These are phyloP conservation scores for Rhincodon typus DNA, from an alignment of 2,797 vertebrate genomes.

Conservation along the genomic window DNA sequence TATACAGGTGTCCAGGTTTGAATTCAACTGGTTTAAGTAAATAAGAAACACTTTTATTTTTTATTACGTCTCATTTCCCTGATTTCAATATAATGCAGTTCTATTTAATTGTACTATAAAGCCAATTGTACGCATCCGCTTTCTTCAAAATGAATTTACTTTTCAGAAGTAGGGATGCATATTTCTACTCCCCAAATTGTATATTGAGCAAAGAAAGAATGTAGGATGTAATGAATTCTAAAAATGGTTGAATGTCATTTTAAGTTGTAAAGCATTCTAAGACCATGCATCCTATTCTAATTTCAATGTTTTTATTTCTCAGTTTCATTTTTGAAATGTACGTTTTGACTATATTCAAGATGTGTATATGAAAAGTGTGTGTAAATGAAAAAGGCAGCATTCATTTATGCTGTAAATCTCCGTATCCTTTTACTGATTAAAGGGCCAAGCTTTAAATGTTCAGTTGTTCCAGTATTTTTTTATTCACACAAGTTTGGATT, in stretches of 20 bases:
- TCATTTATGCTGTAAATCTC: constrained; percentile 30
- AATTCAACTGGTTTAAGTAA: neutral
- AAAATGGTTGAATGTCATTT: neutral
- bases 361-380: constrained; percentile 21
- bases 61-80: too few species aligned
- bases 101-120: neutral
- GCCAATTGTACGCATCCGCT: neutral
- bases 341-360: neutral
- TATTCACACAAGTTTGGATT: neutral
- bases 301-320: neutral
- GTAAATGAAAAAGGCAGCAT: constrained; percentile 16
- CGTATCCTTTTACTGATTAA: constrained; percentile 28
- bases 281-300: neutral
- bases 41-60: neutral
- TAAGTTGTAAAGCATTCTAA: neutral
- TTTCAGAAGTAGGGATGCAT: neutral
- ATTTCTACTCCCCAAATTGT: neutral
- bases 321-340: neutral
- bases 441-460: constrained; percentile 14
- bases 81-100: neutral
- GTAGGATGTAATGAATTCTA: neutral
- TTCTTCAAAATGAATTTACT: neutral
- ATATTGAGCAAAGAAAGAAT: neutral
- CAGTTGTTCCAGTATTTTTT: neutral
- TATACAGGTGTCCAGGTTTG: neutral